Conservation (phyloP, 2,888 invertebrate genomes). For the Agrotis segetum region DNA sequence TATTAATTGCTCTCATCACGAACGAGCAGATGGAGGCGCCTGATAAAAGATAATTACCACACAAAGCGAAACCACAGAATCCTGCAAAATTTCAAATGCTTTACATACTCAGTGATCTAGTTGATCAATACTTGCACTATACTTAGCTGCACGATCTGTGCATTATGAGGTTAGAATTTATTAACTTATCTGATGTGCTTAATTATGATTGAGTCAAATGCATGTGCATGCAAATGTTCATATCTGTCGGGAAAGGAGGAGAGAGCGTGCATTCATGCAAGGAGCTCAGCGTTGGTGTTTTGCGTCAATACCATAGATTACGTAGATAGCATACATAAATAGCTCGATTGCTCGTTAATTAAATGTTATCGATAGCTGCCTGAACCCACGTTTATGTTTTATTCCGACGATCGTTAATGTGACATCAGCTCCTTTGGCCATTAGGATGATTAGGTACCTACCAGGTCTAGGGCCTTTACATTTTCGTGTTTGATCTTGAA, state of each 20-base stretch:
- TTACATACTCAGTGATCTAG: slow-evolving; percentile 75
- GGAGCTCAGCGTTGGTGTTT: slow-evolving; percentile 72
- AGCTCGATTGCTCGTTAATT: slow-evolving; percentile 53
- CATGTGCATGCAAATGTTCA: slow-evolving; percentile 86
- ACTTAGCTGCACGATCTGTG: slow-evolving; percentile 61
- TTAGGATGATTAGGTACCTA: too few species aligned
- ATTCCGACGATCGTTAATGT: slow-evolving; percentile 7
- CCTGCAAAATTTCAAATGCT: slow-evolving; percentile 59
- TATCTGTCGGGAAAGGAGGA: slow-evolving; percentile 85
- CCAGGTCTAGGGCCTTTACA: too few species aligned
- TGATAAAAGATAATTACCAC: slow-evolving; percentile 48
- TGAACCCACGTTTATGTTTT: slow-evolving; percentile 28
- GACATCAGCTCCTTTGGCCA: slow-evolving; percentile 8
- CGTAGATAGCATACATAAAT: slow-evolving; percentile 66
- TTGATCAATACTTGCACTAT: slow-evolving; percentile 59
- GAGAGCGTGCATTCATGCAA: slow-evolving; percentile 84
- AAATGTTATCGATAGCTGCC: slow-evolving; percentile 33
- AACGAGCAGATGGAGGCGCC: slow-evolving; percentile 42
- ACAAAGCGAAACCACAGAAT: slow-evolving; percentile 43
- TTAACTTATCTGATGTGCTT: slow-evolving; percentile 81
- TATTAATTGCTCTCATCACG: slow-evolving; percentile 48
- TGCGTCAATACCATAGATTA: slow-evolving; percentile 74
- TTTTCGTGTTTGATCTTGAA: too few species aligned
- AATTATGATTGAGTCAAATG: slow-evolving; percentile 80
- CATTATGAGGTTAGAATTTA: slow-evolving; percentile 70